Conservation (phyloP, 1,140 invertebrate species). For the Epicauta chinensis region DNA sequence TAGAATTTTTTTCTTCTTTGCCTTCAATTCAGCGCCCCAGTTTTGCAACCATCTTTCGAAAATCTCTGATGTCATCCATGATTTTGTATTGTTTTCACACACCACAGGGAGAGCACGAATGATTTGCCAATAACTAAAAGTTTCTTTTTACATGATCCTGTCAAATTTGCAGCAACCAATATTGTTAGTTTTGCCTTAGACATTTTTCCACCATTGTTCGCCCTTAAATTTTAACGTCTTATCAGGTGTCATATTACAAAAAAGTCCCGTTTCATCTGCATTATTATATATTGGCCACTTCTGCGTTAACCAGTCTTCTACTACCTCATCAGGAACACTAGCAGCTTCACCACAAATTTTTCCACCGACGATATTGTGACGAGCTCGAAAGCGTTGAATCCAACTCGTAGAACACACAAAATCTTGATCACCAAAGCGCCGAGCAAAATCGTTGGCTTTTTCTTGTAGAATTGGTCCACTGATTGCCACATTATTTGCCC, state of each 20-base stretch:
- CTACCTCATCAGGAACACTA: constrained; percentile 31
- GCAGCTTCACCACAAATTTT: constrained; percentile 17
- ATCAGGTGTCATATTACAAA: constrained; percentile 38
- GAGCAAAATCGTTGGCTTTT: constrained; percentile 35
- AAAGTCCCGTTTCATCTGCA: constrained; percentile 42
- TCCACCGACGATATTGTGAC: constrained; percentile 11
- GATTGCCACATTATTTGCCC: constrained; percentile 33
- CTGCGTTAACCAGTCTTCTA: constrained; percentile 34
- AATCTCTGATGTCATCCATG: constrained; percentile 8
- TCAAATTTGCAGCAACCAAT: constrained; percentile 42
- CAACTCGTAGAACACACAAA: constrained; percentile 11
- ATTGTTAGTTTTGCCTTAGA: constrained; percentile 42
- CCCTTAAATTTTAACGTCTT: constrained; percentile 37
- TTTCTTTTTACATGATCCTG: constrained; percentile 40
- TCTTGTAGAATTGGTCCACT: constrained; percentile 36
- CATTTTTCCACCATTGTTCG: constrained; percentile 40
- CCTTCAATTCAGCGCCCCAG: neutral
- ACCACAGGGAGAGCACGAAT: constrained; percentile 3
- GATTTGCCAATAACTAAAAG: constrained; percentile 43
- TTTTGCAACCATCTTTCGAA: neutral
- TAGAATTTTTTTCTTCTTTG: constrained; percentile 34
- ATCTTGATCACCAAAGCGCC: constrained; percentile 18
- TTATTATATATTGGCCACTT: constrained; percentile 25
- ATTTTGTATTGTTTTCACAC: neutral
- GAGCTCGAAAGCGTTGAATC: constrained; percentile 6